Conservation (phyloP, 2,113 vertebrate species). For the Psilopogon haemacephalus region DNA sequence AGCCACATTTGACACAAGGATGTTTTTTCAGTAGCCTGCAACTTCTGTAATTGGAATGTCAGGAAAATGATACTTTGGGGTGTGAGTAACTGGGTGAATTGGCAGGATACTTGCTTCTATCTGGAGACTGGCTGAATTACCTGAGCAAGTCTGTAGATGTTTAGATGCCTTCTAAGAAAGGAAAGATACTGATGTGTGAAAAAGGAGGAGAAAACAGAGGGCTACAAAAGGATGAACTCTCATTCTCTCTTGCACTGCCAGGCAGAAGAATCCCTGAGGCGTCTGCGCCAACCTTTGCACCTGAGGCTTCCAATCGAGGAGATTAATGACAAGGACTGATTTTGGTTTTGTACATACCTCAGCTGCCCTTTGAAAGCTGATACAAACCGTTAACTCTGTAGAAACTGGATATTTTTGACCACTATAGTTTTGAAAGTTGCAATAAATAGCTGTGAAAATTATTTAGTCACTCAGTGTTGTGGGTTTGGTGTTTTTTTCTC, state of each 20-base stretch:
- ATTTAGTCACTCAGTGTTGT: not conserved
- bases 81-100: accelerated
- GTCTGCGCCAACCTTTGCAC: conserved; percentile 77
- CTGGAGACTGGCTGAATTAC: not conserved
- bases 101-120: not conserved
- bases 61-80: not conserved
- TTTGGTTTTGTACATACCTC: not conserved
- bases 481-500: not conserved
- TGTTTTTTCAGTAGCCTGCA: not conserved
- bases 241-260: conserved; percentile 46
- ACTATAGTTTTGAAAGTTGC: conserved; percentile 19
- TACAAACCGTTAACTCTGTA: not conserved
- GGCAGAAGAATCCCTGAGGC: conserved; percentile 84
- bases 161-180: not conserved
- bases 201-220: not conserved
- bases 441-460: not conserved
- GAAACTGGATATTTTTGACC: conserved; percentile 46
- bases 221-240: not conserved
- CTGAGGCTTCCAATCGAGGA: conserved; percentile 81
- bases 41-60: not conserved
- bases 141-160: not conserved
- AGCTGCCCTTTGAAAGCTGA: not conserved
- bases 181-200: not conserved
- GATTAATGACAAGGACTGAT: conserved; percentile 73
- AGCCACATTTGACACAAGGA: not conserved